These are phyloP conservation scores for Diploscapter pachys DNA, from an alignment of 1,140 invertebrate species.

Conservation along the genomic window DNA sequence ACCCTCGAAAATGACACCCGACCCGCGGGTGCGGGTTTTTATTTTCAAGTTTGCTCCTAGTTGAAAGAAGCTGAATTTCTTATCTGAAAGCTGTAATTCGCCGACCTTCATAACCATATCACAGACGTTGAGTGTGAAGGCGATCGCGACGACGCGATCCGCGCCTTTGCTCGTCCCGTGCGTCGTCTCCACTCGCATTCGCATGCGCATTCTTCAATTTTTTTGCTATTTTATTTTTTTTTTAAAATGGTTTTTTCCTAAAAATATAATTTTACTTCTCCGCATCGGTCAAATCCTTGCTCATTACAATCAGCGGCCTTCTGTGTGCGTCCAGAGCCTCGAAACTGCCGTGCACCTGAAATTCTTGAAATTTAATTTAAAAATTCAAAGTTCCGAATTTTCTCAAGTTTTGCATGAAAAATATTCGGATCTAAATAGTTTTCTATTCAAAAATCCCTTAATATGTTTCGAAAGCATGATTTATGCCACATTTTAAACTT, in stretches of 20 bases:
- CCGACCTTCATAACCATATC: constrained; percentile 38
- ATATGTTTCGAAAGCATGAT: no score
- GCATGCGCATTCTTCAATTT: constrained; percentile 21
- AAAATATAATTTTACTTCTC: constrained; percentile 9
- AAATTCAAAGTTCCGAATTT: no score
- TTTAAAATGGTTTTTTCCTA: no score
- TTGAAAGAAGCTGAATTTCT: no score
- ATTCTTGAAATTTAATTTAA: neutral
- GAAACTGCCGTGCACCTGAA: constrained; percentile 43
- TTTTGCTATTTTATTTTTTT: no score
- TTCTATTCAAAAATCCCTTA: no score
- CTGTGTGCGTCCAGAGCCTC: constrained; percentile 38
- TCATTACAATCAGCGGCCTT: constrained; percentile 34
- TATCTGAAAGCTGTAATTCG: neutral
- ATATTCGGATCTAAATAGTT: no score
- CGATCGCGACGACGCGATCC: constrained; percentile 47
- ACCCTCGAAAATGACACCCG: no score
- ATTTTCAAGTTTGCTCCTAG: no score
- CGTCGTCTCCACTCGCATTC: constrained; percentile 43
- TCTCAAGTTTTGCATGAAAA: no score
- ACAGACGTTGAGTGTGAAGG: constrained; percentile 44
- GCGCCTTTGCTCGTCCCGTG: constrained; percentile 34
- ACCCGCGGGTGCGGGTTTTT: no score
- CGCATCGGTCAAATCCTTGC: constrained; percentile 37
- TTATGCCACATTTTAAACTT: no score